Percentiles rank a stretch among this genome's conserved stretches.
Evolutionary conservation across 1,140 invertebrate genomes (phyloP).

Genomic region (Ephestia elutella): DNA sequence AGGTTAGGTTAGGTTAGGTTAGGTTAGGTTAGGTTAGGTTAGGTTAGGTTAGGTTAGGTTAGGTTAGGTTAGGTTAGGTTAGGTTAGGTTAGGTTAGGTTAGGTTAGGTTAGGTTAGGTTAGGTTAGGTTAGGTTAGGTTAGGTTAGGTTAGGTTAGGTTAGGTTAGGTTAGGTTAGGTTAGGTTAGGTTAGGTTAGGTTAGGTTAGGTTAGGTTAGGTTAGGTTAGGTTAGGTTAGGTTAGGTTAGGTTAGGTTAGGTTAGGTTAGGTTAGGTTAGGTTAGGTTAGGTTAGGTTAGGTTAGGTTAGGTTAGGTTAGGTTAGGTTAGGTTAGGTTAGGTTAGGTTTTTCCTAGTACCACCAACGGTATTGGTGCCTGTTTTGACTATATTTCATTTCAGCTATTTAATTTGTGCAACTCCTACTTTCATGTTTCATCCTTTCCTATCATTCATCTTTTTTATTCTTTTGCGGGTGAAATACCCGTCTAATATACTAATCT

Average conservation of each 20-base stretch:
- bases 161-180: constrained; percentile 26
- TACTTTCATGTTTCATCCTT: too few species aligned
- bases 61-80: constrained; percentile 15
- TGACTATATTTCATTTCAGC: too few species aligned
- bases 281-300: constrained; percentile 25
- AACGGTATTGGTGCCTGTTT: too few species aligned
- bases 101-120: constrained; percentile 10
- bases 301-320: constrained; percentile 25
- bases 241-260: constrained; percentile 27
- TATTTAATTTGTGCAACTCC: too few species aligned
- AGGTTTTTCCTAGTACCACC: constrained; percentile 1
- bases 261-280: constrained; percentile 24
- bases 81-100: constrained; percentile 22
- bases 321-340: constrained; percentile 26
- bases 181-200: constrained; percentile 26
- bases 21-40: constrained; percentile 15
- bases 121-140: constrained; percentile 13
- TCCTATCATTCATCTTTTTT: too few species aligned
- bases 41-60: constrained; percentile 14
- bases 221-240: constrained; percentile 27
- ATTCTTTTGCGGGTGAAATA: too few species aligned
- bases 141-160: constrained; percentile 25
- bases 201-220: constrained; percentile 6
- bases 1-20: constrained; percentile 16
- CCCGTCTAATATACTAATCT: too few species aligned